Percentiles rank a stretch among this genome's conserved stretches.
phyloP scores from a whole-genome alignment of 1,140 invertebrate species.

The Sesamia nonagrioides region DNA sequence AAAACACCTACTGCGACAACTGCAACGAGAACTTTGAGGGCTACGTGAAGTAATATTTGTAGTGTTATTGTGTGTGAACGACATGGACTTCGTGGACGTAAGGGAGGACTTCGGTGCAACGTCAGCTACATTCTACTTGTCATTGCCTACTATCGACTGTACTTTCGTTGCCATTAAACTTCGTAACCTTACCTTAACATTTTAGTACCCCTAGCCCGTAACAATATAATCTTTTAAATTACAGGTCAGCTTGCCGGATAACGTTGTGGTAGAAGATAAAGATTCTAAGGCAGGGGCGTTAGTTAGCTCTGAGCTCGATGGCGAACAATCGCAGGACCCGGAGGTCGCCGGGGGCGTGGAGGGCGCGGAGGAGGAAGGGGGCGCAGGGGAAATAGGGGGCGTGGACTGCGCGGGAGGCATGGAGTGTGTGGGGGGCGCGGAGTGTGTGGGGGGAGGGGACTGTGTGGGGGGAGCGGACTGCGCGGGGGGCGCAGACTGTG shows the following conservation, averaged over 20 bases:
- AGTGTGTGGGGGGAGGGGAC: background rate
- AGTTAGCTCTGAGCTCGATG: background rate
- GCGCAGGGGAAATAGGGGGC: background rate
- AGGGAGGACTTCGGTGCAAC: too few relatives aligned
- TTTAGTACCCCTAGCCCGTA: too few relatives aligned
- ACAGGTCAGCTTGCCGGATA: background rate
- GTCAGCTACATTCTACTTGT: too few relatives aligned
- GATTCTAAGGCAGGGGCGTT: background rate
- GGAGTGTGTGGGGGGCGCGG: background rate
- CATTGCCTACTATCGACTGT: too few relatives aligned
- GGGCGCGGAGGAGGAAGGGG: background rate
- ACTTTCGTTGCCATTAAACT: too few relatives aligned
- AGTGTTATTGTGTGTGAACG: too few relatives aligned
- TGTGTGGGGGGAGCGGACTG: background rate
- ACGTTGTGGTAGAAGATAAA: background rate
- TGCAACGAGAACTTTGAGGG: too few relatives aligned
- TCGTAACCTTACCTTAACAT: too few relatives aligned
- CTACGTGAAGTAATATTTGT: too few relatives aligned
- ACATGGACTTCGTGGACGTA: too few relatives aligned
- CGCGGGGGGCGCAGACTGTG: background rate
- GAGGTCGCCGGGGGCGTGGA: background rate
- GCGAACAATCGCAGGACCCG: background rate
- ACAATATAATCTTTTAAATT: background rate
- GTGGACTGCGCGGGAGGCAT: too few relatives aligned
- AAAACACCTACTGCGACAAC: too few relatives aligned